Evolutionary conservation across 2,797 vertebrate genomes (phyloP).

Genomic region (Alca torda): DNA sequence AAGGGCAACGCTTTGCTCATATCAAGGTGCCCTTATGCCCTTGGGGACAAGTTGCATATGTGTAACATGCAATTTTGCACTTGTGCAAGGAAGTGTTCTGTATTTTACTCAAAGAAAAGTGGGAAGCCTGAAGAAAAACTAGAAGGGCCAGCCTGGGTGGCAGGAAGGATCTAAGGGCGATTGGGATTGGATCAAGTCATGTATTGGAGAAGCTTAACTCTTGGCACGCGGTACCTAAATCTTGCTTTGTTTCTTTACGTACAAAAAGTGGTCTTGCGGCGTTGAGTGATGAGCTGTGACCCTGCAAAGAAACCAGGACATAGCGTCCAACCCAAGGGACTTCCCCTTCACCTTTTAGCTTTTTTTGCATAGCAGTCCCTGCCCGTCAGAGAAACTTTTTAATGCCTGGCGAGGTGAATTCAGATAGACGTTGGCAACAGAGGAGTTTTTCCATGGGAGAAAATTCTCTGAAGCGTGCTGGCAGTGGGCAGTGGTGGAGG

Average conservation of each 20-base stretch:
- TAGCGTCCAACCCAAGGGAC: neutral
- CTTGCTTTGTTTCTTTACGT: neutral
- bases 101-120: neutral
- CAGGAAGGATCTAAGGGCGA: neutral
- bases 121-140: neutral
- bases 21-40: neutral
- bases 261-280: neutral
- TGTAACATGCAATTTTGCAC: neutral
- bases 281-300: neutral
- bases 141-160: neutral
- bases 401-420: neutral
- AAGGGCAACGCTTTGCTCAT: accelerated
- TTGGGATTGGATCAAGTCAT: neutral
- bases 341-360: neutral
- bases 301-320: neutral
- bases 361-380: neutral
- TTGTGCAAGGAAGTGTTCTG: neutral
- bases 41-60: neutral
- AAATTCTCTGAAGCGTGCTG: neutral
- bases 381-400: neutral
- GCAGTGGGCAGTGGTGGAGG: neutral
- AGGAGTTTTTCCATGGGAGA: neutral
- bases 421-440: neutral
- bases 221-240: neutral
- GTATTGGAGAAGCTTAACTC: neutral